Conservation (phyloP, 2,797 vertebrate genomes). For the Petrocephalus sullivani region DNA sequence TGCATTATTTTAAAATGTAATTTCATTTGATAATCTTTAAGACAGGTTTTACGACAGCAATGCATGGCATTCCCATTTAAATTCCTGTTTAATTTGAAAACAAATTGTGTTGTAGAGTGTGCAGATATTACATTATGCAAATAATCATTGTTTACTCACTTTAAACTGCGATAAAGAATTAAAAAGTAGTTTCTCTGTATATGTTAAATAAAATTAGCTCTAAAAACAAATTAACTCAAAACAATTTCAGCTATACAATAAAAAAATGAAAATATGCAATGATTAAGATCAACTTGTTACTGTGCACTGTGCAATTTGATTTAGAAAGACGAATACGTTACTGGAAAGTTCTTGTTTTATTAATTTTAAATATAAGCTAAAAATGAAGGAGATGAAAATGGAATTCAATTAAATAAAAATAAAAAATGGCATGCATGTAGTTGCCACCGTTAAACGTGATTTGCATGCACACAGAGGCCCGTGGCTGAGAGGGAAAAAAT, state of each 20-base stretch:
- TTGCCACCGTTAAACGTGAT: not conserved
- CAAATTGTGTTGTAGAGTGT: not conserved
- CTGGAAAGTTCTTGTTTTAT: not conserved
- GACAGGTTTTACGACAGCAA: not conserved
- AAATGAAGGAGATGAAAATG: not conserved
- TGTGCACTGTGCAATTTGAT: not conserved
- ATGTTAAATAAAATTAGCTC: not conserved
- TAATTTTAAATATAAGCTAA: not conserved
- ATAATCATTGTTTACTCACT: not conserved
- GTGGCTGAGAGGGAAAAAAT: not conserved
- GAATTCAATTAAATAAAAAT: not conserved
- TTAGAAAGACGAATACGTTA: not conserved
- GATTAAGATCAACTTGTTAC: not conserved
- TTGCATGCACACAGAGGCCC: not conserved
- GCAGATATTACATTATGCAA: not conserved
- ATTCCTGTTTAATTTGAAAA: not conserved
- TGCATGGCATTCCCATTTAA: not conserved
- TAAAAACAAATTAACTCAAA: constrained; percentile 2
- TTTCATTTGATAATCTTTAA: not conserved
- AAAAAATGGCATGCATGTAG: not conserved
- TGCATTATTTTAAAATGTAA: not conserved
- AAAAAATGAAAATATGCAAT: not conserved
- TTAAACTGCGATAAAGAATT: not conserved
- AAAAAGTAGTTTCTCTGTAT: not conserved
- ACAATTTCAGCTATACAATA: not conserved